Conservation (phyloP, 2,797 vertebrate genomes). For the Microctenopoma stevenorrisi region DNA sequence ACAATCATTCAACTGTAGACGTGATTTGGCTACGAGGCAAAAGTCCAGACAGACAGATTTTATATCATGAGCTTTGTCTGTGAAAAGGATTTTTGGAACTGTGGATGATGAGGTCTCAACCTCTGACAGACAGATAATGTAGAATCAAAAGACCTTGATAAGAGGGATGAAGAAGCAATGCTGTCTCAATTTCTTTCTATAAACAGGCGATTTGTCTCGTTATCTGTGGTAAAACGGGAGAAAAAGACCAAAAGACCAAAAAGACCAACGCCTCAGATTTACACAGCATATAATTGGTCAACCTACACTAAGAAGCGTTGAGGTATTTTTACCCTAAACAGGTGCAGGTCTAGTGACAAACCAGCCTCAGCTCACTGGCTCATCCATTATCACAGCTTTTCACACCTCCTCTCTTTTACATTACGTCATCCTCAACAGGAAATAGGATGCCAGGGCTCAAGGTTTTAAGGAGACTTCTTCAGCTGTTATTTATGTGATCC, state of each 20-base stretch:
- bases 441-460: conserved; percentile 57
- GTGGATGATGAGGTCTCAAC: conserved; percentile 31
- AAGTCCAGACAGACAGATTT: conserved; percentile 63
- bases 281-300: neutral
- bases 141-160: neutral
- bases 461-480: conserved; percentile 39
- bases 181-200: neutral
- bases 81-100: conserved; percentile 44
- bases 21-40: conserved; percentile 48
- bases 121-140: conserved; percentile 14
- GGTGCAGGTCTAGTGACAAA: conserved; percentile 42
- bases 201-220: neutral
- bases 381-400: conserved; percentile 50
- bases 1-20: conserved; percentile 46
- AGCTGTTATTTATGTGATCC: conserved; percentile 9
- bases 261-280: neutral
- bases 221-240: neutral
- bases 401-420: conserved; percentile 57
- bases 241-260: neutral
- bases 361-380: conserved; percentile 31
- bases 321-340: conserved; percentile 48
- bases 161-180: neutral
- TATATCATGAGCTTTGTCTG: conserved; percentile 47
- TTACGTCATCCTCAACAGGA: conserved; percentile 70
- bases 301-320: neutral